Conservation (phyloP, 2,113 vertebrate species). For the Myocastor coypus region DNA sequence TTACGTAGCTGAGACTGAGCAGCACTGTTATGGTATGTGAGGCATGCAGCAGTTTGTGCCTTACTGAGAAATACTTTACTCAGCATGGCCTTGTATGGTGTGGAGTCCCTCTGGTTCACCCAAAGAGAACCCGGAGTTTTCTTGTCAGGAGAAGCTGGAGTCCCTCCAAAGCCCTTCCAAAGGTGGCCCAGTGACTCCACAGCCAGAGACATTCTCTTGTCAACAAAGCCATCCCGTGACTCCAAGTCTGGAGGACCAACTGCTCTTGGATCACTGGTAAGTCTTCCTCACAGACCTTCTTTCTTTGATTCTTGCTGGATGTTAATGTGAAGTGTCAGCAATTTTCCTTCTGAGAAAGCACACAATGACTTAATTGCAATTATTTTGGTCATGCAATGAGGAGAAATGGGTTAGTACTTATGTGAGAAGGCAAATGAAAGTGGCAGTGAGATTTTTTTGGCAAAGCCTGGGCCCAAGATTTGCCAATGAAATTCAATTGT, state of each 20-base stretch:
- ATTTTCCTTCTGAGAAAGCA: conserved; percentile 53
- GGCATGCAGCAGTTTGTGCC: conserved; percentile 47
- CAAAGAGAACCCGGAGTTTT: background rate
- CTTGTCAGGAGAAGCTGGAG: conserved; percentile 53
- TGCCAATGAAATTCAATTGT: conserved; percentile 26
- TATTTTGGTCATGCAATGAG: conserved; percentile 14
- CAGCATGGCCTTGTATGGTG: conserved; percentile 54
- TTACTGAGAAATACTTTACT: conserved; percentile 55
- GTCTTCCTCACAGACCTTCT: conserved; percentile 46
- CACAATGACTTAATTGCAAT: conserved; percentile 13
- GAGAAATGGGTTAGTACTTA: conserved; percentile 44
- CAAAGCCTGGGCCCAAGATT: conserved; percentile 50
- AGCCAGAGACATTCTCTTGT: conserved; percentile 49
- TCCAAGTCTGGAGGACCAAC: conserved; percentile 45
- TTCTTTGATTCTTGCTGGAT: conserved; percentile 45
- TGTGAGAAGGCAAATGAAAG: conserved; percentile 37
- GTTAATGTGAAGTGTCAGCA: conserved; percentile 54
- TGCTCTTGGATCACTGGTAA: conserved; percentile 35
- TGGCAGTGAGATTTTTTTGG: background rate
- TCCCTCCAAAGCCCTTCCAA: conserved; percentile 54
- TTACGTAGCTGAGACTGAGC: background rate
- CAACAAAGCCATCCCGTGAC: conserved; percentile 32
- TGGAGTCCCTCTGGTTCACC: background rate
- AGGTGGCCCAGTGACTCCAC: conserved; percentile 55
- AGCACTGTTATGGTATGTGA: conserved; percentile 37